These are phyloP conservation scores for Lissonota sp. DNA, from an alignment of 2,888 invertebrate genomes.

Conservation along the genomic window DNA sequence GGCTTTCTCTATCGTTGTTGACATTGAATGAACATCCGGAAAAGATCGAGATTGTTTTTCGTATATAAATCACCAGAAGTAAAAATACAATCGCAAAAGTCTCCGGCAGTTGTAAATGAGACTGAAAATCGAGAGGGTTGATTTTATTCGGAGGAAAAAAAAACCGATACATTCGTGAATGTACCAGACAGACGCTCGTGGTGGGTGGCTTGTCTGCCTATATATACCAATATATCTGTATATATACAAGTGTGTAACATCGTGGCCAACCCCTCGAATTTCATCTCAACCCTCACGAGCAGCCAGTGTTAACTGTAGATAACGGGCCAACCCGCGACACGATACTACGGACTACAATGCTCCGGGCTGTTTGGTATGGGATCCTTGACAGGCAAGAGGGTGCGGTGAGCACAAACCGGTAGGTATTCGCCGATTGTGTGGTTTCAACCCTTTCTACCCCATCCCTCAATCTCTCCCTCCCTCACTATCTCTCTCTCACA, in stretches of 20 bases:
- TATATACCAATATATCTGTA: constrained; percentile 5
- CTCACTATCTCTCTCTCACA: constrained; percentile 36
- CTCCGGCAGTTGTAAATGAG: not conserved
- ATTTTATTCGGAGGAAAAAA: constrained; percentile 32
- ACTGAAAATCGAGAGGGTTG: constrained; percentile 32
- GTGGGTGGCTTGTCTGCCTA: not conserved
- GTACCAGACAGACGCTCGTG: constrained; percentile 36
- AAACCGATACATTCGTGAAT: constrained; percentile 1
- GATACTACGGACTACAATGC: constrained; percentile 67
- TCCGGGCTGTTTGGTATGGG: constrained; percentile 48
- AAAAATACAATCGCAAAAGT: not conserved
- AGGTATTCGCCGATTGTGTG: constrained; percentile 49
- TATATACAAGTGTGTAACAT: constrained; percentile 8
- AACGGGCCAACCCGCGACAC: constrained; percentile 68
- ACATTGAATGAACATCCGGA: not conserved
- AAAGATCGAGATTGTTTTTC: not conserved
- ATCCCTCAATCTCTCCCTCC: not conserved
- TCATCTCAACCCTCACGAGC: constrained; percentile 57
- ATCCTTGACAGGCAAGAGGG: constrained; percentile 33
- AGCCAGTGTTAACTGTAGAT: constrained; percentile 73
- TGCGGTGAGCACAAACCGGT: constrained; percentile 16
- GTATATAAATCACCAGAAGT: not conserved
- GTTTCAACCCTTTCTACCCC: constrained; percentile 63
- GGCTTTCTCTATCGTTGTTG: constrained; percentile 22
- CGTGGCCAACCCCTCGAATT: constrained; percentile 59